Percentiles rank a stretch among this genome's conserved stretches.
phyloP scores from a whole-genome alignment of 1,140 invertebrate species.

The Melipona quadrifasciata region DNA sequence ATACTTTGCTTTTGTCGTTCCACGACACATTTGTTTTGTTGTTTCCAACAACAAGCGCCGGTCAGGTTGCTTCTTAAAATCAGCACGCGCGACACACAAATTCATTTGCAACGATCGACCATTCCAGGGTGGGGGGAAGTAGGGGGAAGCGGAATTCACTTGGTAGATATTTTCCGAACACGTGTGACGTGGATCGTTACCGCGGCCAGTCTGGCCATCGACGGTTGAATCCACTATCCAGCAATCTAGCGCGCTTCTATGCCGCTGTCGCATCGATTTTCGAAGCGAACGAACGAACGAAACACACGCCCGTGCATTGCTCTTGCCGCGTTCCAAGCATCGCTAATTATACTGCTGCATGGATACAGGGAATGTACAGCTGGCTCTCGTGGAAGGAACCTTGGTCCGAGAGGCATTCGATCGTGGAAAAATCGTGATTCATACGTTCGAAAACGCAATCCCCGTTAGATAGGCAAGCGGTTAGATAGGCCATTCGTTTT shows the following conservation, averaged over 20 bases:
- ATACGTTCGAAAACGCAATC: conserved; percentile 46
- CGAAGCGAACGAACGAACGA: conserved; percentile 8
- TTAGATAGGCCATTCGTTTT: conserved; percentile 37
- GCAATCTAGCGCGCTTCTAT: neutral
- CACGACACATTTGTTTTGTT: too few species aligned
- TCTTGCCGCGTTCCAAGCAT: conserved; percentile 33
- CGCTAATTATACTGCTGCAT: conserved; percentile 44
- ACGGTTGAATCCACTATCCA: conserved; percentile 13
- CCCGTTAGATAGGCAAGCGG: conserved; percentile 40
- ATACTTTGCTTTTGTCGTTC: too few species aligned
- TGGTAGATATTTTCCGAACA: neutral
- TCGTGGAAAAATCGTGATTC: conserved; percentile 47
- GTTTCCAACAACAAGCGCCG: too few species aligned
- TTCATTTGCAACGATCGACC: too few species aligned
- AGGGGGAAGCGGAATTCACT: too few species aligned
- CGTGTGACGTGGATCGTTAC: neutral
- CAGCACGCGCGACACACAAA: too few species aligned
- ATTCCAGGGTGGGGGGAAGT: too few species aligned
- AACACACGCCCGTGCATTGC: conserved; percentile 23
- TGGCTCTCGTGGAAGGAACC: neutral
- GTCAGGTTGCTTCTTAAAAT: too few species aligned
- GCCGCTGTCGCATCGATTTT: conserved; percentile 22
- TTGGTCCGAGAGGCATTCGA: neutral
- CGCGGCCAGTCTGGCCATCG: neutral
- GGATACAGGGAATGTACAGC: conserved; percentile 37